These are phyloP conservation scores for Diogma glabrata DNA, from an alignment of 2,888 invertebrate species.

Conservation along the genomic window DNA sequence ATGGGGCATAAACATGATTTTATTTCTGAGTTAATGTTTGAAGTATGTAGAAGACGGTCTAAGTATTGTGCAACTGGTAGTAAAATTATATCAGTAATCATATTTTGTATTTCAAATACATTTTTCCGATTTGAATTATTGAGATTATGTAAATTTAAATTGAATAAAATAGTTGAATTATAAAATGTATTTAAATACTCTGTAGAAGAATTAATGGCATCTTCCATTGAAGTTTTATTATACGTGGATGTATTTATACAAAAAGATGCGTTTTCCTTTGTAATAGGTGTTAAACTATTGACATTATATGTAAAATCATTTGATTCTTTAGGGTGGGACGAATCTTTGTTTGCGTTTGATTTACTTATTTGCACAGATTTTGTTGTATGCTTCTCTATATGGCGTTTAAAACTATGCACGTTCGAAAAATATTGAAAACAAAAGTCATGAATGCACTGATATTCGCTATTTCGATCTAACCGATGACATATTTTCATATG, in stretches of 20 bases:
- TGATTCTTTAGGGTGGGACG: no score
- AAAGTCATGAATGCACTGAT: not conserved
- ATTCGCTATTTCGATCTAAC: not conserved
- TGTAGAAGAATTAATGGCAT: no score
- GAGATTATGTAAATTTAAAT: not conserved
- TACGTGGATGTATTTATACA: no score
- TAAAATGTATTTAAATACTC: no score
- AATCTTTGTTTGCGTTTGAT: no score
- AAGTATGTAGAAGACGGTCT: not conserved
- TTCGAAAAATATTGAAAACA: slow-evolving; percentile 4
- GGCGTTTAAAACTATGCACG: not conserved
- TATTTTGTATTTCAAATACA: not conserved
- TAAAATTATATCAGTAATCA: not conserved
- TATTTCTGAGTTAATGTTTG: not conserved
- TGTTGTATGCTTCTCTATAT: no score
- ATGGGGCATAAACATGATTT: not conserved
- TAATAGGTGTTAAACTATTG: no score
- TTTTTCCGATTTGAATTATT: not conserved
- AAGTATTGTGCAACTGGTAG: not conserved
- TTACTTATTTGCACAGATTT: no score
- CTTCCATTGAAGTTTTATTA: no score
- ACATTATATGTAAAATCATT: no score
- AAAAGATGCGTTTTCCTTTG: no score
- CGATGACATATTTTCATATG: slow-evolving; percentile 9
- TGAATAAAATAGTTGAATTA: no score